Conservation (phyloP, 1,140 invertebrate species). For the Drosophila pectinifera region DNA sequence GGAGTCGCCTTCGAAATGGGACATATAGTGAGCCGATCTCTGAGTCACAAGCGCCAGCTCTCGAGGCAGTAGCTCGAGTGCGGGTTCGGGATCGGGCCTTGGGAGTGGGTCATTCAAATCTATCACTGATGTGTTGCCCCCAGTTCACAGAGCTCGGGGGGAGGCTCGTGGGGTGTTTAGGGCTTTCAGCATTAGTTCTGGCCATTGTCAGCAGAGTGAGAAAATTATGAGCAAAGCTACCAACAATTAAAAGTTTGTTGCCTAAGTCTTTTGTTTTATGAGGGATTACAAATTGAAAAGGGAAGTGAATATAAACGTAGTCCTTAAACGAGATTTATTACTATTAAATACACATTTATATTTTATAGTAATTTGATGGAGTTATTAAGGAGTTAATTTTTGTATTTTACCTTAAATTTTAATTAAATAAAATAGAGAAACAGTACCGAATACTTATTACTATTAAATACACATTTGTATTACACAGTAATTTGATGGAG, state of each 20-base stretch:
- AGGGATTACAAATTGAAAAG: too few species aligned
- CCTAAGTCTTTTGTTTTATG: conserved; percentile 53
- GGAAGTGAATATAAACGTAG: too few species aligned
- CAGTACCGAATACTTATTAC: too few species aligned
- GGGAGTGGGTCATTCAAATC: conserved; percentile 52
- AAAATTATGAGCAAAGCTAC: too few species aligned
- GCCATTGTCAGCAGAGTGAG: not conserved
- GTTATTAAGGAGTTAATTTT: too few species aligned
- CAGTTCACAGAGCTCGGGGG: not conserved
- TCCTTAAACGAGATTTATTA: not conserved
- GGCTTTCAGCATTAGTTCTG: conserved; percentile 21
- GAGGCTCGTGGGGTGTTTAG: conserved; percentile 6
- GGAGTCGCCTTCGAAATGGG: conserved; percentile 49
- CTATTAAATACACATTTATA: too few species aligned
- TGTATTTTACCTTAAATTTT: too few species aligned
- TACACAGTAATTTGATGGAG: too few species aligned
- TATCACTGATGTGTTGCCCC: conserved; percentile 42
- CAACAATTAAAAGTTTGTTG: conserved; percentile 56
- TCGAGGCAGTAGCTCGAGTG: conserved; percentile 49
- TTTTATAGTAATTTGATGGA: too few species aligned
- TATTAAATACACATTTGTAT: too few species aligned
- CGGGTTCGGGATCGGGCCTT: conserved; percentile 33
- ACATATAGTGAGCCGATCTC: conserved; percentile 66
- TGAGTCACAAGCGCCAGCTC: conserved; percentile 66
- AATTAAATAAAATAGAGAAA: too few species aligned